Conservation (phyloP, 2,113 vertebrate genomes). For the Lampris incognitus region DNA sequence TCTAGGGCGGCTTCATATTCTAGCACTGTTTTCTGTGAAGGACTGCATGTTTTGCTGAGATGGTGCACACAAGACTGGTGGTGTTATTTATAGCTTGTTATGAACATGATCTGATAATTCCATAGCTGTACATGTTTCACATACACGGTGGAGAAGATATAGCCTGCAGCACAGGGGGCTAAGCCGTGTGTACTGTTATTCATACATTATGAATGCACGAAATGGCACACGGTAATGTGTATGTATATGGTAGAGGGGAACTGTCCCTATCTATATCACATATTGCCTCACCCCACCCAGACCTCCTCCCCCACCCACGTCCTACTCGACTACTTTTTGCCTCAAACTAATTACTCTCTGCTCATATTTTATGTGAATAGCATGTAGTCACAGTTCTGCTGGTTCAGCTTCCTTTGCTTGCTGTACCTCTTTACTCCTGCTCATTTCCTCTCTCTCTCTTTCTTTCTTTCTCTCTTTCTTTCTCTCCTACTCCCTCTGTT, state of each 20-base stretch:
- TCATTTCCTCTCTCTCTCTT: neutral
- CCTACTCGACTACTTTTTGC: neutral
- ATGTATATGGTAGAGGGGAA: too few relatives aligned
- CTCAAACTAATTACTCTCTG: neutral
- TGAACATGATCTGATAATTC: constrained; percentile 9
- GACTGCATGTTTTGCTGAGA: constrained; percentile 30
- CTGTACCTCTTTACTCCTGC: neutral
- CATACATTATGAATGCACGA: constrained; percentile 31
- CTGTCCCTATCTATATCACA: neutral
- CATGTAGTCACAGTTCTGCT: neutral
- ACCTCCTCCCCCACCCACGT: neutral
- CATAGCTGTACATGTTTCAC: neutral
- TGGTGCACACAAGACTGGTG: constrained; percentile 17
- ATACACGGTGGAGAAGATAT: neutral
- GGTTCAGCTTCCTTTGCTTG: constrained; percentile 2
- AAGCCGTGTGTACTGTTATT: constrained; percentile 19
- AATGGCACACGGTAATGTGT: neutral
- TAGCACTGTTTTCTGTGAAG: constrained; percentile 32
- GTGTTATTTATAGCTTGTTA: constrained; percentile 30
- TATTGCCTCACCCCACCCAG: neutral
- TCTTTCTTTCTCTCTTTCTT: neutral
- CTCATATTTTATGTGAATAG: neutral
- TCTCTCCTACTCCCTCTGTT: neutral
- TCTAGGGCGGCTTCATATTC: constrained; percentile 25
- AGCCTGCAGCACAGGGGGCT: neutral